These are phyloP conservation scores for Nycticebus coucang DNA, from an alignment of 2,113 vertebrate genomes.

Conservation along the genomic window DNA sequence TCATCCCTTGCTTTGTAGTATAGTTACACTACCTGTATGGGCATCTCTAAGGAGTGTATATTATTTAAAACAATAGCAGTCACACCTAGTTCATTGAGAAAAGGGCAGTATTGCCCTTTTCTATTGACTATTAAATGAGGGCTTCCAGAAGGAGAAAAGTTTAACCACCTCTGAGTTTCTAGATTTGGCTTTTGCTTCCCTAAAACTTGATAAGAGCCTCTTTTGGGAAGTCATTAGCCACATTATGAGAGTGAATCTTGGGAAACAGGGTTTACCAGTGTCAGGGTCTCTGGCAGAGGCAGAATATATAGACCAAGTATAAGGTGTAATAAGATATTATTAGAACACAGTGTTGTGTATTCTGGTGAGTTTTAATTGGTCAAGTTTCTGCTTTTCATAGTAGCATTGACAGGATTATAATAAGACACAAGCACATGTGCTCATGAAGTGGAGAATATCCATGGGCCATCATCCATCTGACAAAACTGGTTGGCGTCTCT, in stretches of 20 bases:
- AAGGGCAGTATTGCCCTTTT: not conserved
- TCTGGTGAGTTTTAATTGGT: not conserved
- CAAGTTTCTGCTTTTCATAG: not conserved
- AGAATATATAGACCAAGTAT: not conserved
- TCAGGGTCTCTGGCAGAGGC: not conserved
- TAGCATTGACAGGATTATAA: not conserved
- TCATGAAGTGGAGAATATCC: too few relatives aligned
- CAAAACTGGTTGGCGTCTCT: too few relatives aligned
- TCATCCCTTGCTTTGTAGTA: not conserved
- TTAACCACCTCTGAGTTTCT: not conserved
- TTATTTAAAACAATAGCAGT: not conserved
- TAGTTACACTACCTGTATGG: not conserved
- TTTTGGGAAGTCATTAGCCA: conserved; percentile 6
- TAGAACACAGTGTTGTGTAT: not conserved
- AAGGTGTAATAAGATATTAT: not conserved
- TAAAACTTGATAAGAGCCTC: not conserved
- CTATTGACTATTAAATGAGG: not conserved
- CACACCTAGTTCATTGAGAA: not conserved
- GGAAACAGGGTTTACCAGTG: not conserved
- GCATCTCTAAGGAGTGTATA: not conserved
- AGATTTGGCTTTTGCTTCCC: not conserved
- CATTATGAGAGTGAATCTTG: not conserved
- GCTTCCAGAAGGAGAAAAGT: not conserved
- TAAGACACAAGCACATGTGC: too few relatives aligned
- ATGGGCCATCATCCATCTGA: too few relatives aligned